phyloP scores from a whole-genome alignment of 2,888 invertebrate species.

The Drosophila neotestacea region DNA sequence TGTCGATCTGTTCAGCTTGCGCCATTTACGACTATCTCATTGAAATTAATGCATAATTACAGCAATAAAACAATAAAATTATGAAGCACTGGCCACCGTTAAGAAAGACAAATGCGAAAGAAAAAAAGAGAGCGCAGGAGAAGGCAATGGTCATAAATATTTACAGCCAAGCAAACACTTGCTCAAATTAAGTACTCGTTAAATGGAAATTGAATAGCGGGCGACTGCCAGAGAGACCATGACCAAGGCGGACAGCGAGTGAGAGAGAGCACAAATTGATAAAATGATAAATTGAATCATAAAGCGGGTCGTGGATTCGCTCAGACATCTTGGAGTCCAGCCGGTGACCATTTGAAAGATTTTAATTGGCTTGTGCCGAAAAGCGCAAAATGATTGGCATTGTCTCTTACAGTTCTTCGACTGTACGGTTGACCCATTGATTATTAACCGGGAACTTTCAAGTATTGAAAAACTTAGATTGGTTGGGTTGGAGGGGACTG shows the following conservation, averaged over 20 bases:
- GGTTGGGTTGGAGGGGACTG: too few species aligned
- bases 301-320: conserved; percentile 26
- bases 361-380: conserved; percentile 52
- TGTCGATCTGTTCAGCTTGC: conserved; percentile 37
- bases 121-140: conserved; percentile 22
- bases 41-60: conserved; percentile 79
- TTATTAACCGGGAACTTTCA: conserved; percentile 1
- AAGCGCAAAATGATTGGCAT: conserved; percentile 42
- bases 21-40: conserved; percentile 72
- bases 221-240: conserved; percentile 21
- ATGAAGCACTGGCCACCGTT: conserved; percentile 51
- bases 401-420: not conserved
- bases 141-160: conserved; percentile 70
- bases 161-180: conserved; percentile 80
- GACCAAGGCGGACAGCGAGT: conserved; percentile 17
- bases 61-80: conserved; percentile 78
- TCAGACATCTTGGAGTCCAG: conserved; percentile 27
- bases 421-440: not conserved
- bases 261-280: conserved; percentile 61
- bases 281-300: conserved; percentile 70
- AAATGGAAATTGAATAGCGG: conserved; percentile 75
- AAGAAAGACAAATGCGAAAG: conserved; percentile 31
- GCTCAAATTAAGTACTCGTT: conserved; percentile 80
- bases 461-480: not conserved
- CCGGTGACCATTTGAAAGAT: conserved; percentile 21